A percentile compares a stretch with the other conserved stretches of the same genome.
phyloP scores from a whole-genome alignment of 2,888 invertebrate species.

The Melinaea marsaeus region DNA sequence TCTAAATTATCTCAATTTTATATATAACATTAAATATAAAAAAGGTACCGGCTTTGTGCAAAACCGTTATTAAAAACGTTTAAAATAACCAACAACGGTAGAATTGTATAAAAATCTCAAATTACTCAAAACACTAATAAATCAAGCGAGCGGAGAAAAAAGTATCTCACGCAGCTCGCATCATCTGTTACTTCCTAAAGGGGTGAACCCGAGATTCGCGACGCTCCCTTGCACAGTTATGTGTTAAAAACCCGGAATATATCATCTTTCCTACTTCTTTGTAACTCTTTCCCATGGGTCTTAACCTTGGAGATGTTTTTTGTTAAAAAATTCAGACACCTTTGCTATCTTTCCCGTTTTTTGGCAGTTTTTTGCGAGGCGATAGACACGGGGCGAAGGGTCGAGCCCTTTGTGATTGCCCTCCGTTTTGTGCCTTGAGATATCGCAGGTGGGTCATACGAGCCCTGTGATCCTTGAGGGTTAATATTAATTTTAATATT shows the following conservation, averaged over 20 bases:
- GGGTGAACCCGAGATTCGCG: slow-evolving; percentile 63
- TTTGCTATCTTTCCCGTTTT: slow-evolving; percentile 74
- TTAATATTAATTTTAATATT: slow-evolving; percentile 33
- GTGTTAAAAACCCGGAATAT: slow-evolving; percentile 62
- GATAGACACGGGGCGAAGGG: slow-evolving; percentile 56
- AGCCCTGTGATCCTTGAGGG: slow-evolving; percentile 29
- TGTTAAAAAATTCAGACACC: slow-evolving; percentile 72
- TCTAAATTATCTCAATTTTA: too few species aligned
- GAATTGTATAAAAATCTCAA: slow-evolving; percentile 71
- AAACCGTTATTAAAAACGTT: slow-evolving; percentile 64
- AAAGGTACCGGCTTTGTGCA: slow-evolving; percentile 5
- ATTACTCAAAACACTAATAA: slow-evolving; percentile 77
- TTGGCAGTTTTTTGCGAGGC: slow-evolving; percentile 56
- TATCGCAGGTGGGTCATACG: slow-evolving; percentile 72
- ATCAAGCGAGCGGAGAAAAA: slow-evolving; percentile 63
- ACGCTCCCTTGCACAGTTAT: slow-evolving; percentile 63
- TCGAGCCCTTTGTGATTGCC: slow-evolving; percentile 56
- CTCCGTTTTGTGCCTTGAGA: slow-evolving; percentile 54
- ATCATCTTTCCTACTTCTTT: slow-evolving; percentile 51
- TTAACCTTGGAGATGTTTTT: slow-evolving; percentile 73
- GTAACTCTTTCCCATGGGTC: slow-evolving; percentile 78
- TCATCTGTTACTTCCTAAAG: slow-evolving; percentile 70
- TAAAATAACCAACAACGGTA: slow-evolving; percentile 55
- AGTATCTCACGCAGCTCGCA: slow-evolving; percentile 70
- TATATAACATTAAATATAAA: not conserved